Evolutionary conservation across 2,113 vertebrate genomes (phyloP).

Genomic region (Aptenodytes patagonicus): DNA sequence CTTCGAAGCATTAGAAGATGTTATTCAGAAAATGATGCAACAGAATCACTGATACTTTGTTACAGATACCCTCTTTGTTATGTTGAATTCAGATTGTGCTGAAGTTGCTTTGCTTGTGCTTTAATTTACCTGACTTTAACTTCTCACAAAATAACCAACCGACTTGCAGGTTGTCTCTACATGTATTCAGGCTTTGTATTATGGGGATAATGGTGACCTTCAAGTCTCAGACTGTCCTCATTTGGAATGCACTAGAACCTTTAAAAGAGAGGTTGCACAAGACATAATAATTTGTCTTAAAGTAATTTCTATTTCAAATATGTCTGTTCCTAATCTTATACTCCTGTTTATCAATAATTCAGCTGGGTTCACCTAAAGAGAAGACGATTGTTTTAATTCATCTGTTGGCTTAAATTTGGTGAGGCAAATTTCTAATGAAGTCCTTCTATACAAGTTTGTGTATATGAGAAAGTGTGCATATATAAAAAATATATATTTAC

Average conservation of each 20-base stretch:
- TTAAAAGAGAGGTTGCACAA: neutral
- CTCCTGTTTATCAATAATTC: neutral
- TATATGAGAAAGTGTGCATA: neutral
- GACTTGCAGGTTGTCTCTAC: neutral
- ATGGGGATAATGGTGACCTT: neutral
- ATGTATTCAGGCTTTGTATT: neutral
- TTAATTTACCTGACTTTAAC: neutral
- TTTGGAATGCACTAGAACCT: neutral
- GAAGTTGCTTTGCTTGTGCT: neutral
- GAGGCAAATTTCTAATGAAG: neutral
- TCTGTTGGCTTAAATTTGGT: neutral
- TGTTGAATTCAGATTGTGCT: neutral
- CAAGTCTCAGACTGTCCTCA: neutral
- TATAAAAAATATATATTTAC: neutral
- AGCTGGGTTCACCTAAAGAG: neutral
- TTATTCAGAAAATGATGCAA: neutral
- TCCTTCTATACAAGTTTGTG: neutral
- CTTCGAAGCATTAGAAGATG: neutral
- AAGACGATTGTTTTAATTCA: neutral
- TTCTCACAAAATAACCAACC: neutral
- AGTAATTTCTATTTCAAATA: neutral
- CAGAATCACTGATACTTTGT: neutral
- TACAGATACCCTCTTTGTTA: neutral
- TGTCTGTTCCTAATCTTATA: neutral
- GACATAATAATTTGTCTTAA: neutral